Evolutionary conservation across 64 coral and sea anemone species (phyloP), one percentile per base, ranked within the genome.

Genomic region (Montipora sp.): DNA sequence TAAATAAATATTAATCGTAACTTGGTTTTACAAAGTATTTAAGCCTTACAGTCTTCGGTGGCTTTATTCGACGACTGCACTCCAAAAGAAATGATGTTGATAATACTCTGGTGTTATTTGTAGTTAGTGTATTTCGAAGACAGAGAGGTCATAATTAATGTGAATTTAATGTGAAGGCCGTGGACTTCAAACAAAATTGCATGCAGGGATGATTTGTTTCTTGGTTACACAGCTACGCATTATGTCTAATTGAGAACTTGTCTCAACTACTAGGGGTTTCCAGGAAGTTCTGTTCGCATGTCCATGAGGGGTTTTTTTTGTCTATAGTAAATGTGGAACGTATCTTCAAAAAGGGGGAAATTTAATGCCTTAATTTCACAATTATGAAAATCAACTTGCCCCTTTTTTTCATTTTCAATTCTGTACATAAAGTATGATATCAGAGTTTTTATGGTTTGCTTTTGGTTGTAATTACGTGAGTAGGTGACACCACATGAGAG

Each of bases 1-100:
- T 85, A 85, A 85, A 85, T 85, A 85, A 71, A 16, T 49, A 48
- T 19, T 84, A 84, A 48, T 84, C 61, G 47, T 9, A 50, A 57
- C 8, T 48, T 72, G 59, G 82, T 72, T 67, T 71, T 85, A 60
- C 15, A 5, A 22, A 85, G 61, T 20, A 19, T 15, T 75, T 36
- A 83, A 47, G 45, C 58, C 59, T 47, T 14, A 14, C 4, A 58
- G 47, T 83, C 3, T 47, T 14, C 67, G 59, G 18, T 68, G 59
- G 45, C 66, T 47, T 5, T 47, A 47, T 12, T 3, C 13, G 8
- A 47, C 45, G 22, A 5, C 11, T 27, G 5, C 45, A 75, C 8
- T 75, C 24, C 10, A 23, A 75, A 27, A 75, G 22, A 75, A 46
- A 75, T 27, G 21, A 5, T 63, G 22, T 9, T 23, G 4, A 49